A percentile compares a stretch with the other conserved stretches of the same genome.
Conservation (phyloP, 2,113 vertebrate species). For the Anhinga rufa region DNA sequence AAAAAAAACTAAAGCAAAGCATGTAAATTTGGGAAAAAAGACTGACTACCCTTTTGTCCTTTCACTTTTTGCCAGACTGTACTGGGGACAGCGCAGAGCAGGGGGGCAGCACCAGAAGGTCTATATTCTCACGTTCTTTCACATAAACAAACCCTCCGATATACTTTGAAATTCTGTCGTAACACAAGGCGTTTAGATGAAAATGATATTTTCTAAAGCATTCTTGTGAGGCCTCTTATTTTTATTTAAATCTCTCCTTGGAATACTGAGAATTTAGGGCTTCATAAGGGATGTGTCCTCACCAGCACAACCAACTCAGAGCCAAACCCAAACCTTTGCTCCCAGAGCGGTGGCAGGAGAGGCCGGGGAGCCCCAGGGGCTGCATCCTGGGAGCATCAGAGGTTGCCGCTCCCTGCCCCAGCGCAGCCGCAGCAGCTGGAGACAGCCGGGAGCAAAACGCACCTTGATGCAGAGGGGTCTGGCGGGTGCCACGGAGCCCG, state of each 20-base stretch:
- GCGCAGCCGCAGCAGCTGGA: rapidly evolving
- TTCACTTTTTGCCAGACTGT: background rate
- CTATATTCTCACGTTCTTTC: background rate
- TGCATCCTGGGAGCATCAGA: background rate
- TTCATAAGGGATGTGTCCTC: background rate
- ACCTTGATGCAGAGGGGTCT: background rate
- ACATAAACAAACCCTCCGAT: background rate
- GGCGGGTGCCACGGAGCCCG: rapidly evolving
- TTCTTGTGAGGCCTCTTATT: background rate
- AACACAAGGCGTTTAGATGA: no score
- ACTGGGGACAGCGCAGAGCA: rapidly evolving
- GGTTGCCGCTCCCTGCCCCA: background rate
- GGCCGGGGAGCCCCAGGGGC: background rate
- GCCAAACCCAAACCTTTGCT: background rate
- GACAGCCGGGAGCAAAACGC: background rate
- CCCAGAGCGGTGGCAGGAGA: background rate
- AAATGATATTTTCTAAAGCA: background rate
- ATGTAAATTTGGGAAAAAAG: no score
- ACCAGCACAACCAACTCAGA: background rate
- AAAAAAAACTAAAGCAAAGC: background rate
- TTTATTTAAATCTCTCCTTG: background rate
- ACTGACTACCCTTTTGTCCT: background rate
- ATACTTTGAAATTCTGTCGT: background rate
- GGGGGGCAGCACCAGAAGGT: background rate
- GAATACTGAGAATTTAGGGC: background rate